Conservation (phyloP, 1,140 invertebrate genomes). For the Magallana ariakensis region DNA sequence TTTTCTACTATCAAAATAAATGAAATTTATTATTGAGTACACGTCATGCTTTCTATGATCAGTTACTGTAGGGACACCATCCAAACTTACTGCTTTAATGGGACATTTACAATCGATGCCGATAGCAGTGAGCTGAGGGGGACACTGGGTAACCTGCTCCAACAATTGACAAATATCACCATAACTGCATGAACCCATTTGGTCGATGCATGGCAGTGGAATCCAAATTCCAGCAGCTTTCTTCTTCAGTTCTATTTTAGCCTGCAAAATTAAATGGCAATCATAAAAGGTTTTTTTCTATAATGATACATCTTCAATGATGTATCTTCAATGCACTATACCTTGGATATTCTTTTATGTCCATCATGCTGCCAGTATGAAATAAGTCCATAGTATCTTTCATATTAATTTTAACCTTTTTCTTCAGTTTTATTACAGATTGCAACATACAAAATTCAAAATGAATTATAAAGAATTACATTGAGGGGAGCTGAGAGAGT, state of each 20-base stretch:
- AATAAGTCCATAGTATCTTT: too few relatives aligned
- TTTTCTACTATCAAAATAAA: too few relatives aligned
- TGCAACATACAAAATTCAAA: neutral
- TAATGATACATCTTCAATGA: too few relatives aligned
- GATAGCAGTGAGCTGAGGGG: constrained; percentile 60
- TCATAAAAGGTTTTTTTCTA: too few relatives aligned
- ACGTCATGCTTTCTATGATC: too few relatives aligned
- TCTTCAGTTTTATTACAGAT: neutral
- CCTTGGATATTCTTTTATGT: too few relatives aligned
- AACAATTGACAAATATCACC: constrained; percentile 64
- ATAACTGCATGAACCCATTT: constrained; percentile 66
- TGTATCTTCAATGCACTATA: too few relatives aligned
- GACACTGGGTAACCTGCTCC: constrained; percentile 57
- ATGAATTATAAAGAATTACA: constrained; percentile 39
- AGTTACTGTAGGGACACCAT: too few relatives aligned
- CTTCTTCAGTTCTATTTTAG: constrained; percentile 26
- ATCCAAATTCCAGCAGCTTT: constrained; percentile 50
- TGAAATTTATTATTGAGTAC: too few relatives aligned
- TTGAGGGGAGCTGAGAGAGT: constrained; percentile 42
- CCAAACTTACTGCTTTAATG: constrained; percentile 62
- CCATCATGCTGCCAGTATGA: too few relatives aligned
- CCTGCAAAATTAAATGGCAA: neutral
- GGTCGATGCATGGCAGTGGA: constrained; percentile 65
- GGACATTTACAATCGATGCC: constrained; percentile 71
- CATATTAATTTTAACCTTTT: too few relatives aligned